Percentiles rank a stretch among this genome's conserved stretches.
Conservation (phyloP, 2,888 invertebrate species). For the Holacanthella duospinosa region DNA sequence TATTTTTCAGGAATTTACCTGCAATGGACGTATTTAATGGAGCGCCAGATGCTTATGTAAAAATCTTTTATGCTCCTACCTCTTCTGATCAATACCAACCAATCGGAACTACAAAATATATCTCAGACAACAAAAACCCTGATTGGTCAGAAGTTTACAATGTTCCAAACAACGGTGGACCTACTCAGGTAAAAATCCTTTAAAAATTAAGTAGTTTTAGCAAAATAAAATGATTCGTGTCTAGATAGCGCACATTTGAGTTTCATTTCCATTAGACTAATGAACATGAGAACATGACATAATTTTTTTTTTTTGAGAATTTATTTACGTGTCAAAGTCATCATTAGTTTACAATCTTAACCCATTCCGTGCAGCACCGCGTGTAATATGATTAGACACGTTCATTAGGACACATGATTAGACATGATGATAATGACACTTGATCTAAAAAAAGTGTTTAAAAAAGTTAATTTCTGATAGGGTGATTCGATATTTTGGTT, state of each 20-base stretch:
- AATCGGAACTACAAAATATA: neutral
- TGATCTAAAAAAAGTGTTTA: no score
- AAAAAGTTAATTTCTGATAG: no score
- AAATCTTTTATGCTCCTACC: neutral
- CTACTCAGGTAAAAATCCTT: neutral
- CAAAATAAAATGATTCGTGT: neutral
- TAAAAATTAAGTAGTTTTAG: neutral
- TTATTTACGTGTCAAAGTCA: neutral
- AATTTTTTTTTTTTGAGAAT: neutral
- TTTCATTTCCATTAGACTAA: no score
- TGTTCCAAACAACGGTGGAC: neutral
- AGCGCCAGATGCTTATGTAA: constrained; percentile 4
- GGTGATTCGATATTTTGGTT: no score
- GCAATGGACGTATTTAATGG: neutral
- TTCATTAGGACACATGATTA: no score
- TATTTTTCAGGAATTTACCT: constrained; percentile 2
- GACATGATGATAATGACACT: no score
- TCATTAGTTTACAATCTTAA: neutral
- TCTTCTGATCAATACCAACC: neutral
- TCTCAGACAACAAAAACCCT: neutral
- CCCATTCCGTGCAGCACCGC: no score
- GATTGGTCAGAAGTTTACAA: neutral
- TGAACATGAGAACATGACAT: no score
- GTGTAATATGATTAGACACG: no score
- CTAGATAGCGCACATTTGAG: no score